These are phyloP conservation scores for Graptemys geographica DNA, from an alignment of 2,797 vertebrate species.

Conservation along the genomic window DNA sequence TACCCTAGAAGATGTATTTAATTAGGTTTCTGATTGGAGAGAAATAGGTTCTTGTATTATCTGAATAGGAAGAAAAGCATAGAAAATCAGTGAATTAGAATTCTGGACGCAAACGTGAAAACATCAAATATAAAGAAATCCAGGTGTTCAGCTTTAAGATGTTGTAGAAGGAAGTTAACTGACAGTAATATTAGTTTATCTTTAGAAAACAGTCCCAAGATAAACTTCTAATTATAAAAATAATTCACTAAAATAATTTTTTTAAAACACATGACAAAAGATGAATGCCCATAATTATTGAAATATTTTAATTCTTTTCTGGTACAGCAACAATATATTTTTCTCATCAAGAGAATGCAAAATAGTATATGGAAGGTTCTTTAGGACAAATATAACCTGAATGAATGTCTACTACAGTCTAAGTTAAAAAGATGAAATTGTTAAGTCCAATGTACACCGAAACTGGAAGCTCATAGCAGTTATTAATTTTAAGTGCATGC, in stretches of 20 bases:
- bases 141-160: background rate
- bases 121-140: background rate
- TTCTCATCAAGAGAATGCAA: background rate
- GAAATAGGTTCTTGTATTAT: background rate
- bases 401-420: background rate
- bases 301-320: background rate
- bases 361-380: background rate
- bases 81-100: background rate
- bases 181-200: background rate
- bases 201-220: background rate
- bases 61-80: background rate
- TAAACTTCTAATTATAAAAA: constrained; percentile 18
- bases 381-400: background rate
- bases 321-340: background rate
- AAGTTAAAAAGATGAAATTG: background rate
- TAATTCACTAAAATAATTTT: background rate
- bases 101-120: background rate
- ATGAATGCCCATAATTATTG: background rate
- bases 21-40: background rate
- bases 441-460: background rate
- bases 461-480: background rate
- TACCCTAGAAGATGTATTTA: background rate
- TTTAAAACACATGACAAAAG: background rate
- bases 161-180: background rate
- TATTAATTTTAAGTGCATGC: background rate